Evolutionary conservation across 2,797 vertebrate species (phyloP).

Genomic region (Eleutherodactylus coqui): DNA sequence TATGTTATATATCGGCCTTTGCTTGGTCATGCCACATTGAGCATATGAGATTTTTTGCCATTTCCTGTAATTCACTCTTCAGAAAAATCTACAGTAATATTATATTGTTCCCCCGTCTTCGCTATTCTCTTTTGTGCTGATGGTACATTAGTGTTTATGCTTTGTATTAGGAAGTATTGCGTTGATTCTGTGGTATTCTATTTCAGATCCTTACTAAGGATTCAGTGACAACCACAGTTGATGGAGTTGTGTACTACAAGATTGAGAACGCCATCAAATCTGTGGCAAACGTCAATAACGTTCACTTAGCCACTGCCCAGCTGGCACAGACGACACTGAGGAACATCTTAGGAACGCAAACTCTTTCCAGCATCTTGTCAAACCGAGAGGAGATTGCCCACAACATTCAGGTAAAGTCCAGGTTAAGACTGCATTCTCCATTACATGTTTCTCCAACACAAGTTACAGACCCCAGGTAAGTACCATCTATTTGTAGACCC

Average conservation of each 20-base stretch:
- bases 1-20: too few species aligned
- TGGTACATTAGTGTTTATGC: neutral
- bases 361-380: slow-evolving; percentile 75
- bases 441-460: too few species aligned
- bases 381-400: slow-evolving; percentile 73
- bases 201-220: slow-evolving; percentile 78
- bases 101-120: too few species aligned
- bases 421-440: neutral
- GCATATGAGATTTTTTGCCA: neutral
- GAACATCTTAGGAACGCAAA: slow-evolving; percentile 76
- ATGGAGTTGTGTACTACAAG: slow-evolving; percentile 80
- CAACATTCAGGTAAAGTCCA: slow-evolving; percentile 74
- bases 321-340: slow-evolving; percentile 78
- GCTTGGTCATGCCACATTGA: too few species aligned
- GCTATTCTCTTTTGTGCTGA: too few species aligned
- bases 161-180: too few species aligned
- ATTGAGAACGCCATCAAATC: slow-evolving; percentile 76
- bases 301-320: slow-evolving; percentile 73
- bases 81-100: too few species aligned
- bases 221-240: slow-evolving; percentile 78
- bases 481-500: too few species aligned
- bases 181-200: neutral
- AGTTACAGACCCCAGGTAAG: too few species aligned
- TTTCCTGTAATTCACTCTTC: neutral
- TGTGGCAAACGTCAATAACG: slow-evolving; percentile 75